Percentiles rank a stretch among this genome's conserved stretches.
phyloP scores from a whole-genome alignment of 1,140 invertebrate species.

The Rhyzopertha dominica region DNA sequence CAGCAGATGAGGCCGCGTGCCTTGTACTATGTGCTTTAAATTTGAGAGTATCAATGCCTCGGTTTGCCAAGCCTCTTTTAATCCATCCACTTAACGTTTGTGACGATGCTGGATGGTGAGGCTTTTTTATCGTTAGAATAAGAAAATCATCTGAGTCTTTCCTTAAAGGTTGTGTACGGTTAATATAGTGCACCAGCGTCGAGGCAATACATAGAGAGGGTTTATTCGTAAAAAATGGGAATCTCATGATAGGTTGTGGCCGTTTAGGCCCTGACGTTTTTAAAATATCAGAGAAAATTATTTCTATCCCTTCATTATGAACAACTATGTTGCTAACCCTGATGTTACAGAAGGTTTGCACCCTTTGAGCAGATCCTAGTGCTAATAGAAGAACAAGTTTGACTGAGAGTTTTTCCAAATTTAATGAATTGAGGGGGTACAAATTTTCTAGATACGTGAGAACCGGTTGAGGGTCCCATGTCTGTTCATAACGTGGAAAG shows the following conservation, averaged over 20 bases:
- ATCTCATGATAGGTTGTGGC: conserved; percentile 3
- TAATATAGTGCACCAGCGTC: conserved; percentile 6
- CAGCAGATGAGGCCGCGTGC: conserved; percentile 26
- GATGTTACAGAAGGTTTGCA: conserved; percentile 7
- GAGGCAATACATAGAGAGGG: conserved; percentile 8
- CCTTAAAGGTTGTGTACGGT: conserved; percentile 1
- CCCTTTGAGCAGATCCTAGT: conserved; percentile 4
- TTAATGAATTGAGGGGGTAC: conserved; percentile 1
- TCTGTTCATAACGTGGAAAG: too few species aligned
- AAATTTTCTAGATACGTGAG: conserved; percentile 1
- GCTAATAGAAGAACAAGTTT: conserved; percentile 7
- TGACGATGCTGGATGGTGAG: conserved; percentile 10
- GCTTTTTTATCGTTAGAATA: conserved; percentile 4
- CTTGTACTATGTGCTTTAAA: conserved; percentile 29
- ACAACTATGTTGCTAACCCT: conserved; percentile 3
- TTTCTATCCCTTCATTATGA: conserved; percentile 7
- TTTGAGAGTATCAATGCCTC: conserved; percentile 25
- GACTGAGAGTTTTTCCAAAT: conserved; percentile 2
- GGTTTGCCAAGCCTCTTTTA: conserved; percentile 18
- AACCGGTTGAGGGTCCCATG: conserved; percentile 6
- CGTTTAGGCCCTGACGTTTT: conserved; percentile 9
- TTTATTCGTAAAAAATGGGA: conserved; percentile 11
- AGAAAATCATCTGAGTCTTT: not conserved
- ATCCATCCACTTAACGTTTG: conserved; percentile 36
- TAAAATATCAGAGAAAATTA: conserved; percentile 5